Conservation (phyloP, 23 tunicate species). For the Phallusia fumigata region DNA sequence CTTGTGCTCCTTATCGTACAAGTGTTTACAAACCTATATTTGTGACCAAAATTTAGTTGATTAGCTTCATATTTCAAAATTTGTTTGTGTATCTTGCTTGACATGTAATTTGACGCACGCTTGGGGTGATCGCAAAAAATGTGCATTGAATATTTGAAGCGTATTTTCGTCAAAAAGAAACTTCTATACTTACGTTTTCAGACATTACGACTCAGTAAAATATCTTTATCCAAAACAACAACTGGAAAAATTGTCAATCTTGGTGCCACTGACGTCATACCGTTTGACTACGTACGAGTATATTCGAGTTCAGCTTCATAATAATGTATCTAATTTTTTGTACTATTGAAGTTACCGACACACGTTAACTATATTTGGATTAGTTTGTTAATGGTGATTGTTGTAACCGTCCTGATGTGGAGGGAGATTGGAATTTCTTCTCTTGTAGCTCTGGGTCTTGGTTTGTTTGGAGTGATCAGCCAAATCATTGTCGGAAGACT, state of each 20-base stretch:
- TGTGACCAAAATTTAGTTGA: too few species aligned
- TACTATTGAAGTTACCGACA: not conserved
- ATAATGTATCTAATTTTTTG: not conserved
- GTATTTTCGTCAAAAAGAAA: not conserved
- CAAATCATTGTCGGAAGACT: constrained; percentile 56
- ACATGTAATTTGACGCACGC: too few species aligned
- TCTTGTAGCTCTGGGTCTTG: constrained; percentile 39
- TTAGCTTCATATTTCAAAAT: too few species aligned
- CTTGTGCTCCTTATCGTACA: too few species aligned
- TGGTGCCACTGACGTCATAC: constrained; percentile 81
- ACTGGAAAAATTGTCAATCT: constrained; percentile 89
- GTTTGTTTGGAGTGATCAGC: constrained; percentile 29
- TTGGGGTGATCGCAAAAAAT: too few species aligned
- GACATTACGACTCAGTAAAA: constrained; percentile 68
- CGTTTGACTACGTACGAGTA: constrained; percentile 33
- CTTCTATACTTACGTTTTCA: not conserved
- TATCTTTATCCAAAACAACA: constrained; percentile 44
- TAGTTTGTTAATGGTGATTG: constrained; percentile 31
- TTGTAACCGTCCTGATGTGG: constrained; percentile 43
- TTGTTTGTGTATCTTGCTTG: too few species aligned
- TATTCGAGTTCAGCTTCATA: not conserved
- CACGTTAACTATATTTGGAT: constrained; percentile 57
- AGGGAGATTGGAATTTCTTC: constrained; percentile 37
- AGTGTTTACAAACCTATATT: too few species aligned
- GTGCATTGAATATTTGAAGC: too few species aligned